Evolutionary conservation across 2,888 invertebrate genomes (phyloP), one percentile per base, ranked within the genome.

Genomic region (Macaria notata): DNA sequence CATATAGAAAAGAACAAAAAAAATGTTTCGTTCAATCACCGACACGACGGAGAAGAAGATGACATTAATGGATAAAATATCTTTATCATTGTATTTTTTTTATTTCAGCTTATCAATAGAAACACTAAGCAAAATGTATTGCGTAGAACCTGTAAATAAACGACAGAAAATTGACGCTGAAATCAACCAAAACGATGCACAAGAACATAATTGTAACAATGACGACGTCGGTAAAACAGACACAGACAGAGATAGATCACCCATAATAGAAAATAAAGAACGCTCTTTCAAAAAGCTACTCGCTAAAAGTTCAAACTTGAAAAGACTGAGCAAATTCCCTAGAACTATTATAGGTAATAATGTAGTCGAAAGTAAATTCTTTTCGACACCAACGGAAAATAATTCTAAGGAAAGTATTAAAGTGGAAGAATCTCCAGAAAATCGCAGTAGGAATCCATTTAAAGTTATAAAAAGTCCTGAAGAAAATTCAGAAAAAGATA

Each of bases 361-460:
- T 70, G 77, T 93, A n/a, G 91, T 94, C 3, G 92, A 93, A 68
- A 94, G 94, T 69, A 92, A 93, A 54, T 94, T 93, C 75, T 94
- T 94, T 69, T 59, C 65, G 49, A 56, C 45, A 63, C 56, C 3
- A 46, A 29, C 9, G 46, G 63, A 66, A 0, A 54, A 3, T n/a
- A 61, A 68, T 45, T 74, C 75, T n/a, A 69, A 66, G 54, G 68
- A 68, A 0, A 75, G 64, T 64, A 64, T 73, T 36, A 68, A 59
- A 6, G 66, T 77, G 49, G 76, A 80, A 50, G 79, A 80, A 62
- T 81, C 83, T 7, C 78, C 79, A 0, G 81, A 83, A 39, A 68
- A 59, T 9, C 36, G 39, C n/a, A 66, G 31, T n/a, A 70, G 65
- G 52, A 79, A 81, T 66, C 77, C 76, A 0, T 78, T 78, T 46